phyloP scores from a whole-genome alignment of 2,888 invertebrate genomes.

The Trichogramma evanescens region DNA sequence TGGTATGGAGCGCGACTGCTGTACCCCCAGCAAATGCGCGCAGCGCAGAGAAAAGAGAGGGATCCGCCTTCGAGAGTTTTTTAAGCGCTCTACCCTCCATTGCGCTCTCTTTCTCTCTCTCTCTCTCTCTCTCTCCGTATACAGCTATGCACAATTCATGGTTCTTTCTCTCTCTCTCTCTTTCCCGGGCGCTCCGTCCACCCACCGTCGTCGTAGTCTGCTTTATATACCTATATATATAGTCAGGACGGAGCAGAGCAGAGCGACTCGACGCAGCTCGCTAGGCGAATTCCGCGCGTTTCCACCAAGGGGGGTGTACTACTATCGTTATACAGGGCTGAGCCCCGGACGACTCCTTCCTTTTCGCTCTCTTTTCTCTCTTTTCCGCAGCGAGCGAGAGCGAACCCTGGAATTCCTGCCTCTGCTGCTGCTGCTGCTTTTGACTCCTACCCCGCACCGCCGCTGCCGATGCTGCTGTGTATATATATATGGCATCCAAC shows the following conservation, averaged over 20 bases:
- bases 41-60: constrained; percentile 1
- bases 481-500: neutral
- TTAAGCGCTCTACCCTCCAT: neutral
- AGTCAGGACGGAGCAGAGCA: neutral
- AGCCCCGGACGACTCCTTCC: constrained; percentile 9
- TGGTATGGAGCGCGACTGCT: neutral
- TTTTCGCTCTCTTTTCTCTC: constrained; percentile 1
- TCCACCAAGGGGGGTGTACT: constrained; percentile 17
- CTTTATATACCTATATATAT: neutral
- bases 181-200: neutral
- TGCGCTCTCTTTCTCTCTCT: neutral
- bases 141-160: no score
- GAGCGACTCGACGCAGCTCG: no score
- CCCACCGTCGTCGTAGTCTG: constrained; percentile 5
- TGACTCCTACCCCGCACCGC: neutral
- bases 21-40: constrained; percentile 25
- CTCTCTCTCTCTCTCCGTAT: neutral
- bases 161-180: constrained; percentile 9
- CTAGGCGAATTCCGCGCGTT: constrained; percentile 20
- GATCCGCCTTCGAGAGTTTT: constrained; percentile 18
- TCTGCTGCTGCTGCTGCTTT: neutral
- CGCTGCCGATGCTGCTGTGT: neutral
- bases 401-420: neutral
- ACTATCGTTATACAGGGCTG: constrained; percentile 15
- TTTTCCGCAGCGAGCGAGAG: neutral